Evolutionary conservation across 2,888 invertebrate species (phyloP).

Genomic region (Cryptocheilus praepositus): DNA sequence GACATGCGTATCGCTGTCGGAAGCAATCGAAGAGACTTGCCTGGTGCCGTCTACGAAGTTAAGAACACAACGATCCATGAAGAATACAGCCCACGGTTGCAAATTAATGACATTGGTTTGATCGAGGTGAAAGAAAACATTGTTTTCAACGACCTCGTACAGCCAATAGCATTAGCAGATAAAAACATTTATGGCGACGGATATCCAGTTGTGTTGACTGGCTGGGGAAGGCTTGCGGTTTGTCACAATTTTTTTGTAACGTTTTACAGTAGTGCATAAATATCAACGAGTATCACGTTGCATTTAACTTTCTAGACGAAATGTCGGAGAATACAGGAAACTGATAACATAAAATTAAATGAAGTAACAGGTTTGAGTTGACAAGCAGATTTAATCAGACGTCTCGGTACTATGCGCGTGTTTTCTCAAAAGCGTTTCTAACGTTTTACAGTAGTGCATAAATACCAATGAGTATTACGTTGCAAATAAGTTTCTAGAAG

Average conservation of each 20-base stretch:
- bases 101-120: constrained; percentile 59
- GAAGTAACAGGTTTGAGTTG: no score
- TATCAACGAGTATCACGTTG: no score
- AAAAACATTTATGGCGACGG: constrained; percentile 33
- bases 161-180: constrained; percentile 51
- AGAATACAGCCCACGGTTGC: constrained; percentile 23
- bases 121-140: constrained; percentile 53
- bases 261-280: no score
- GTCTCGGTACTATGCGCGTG: no score
- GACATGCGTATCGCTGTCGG: constrained; percentile 26
- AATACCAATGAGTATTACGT: no score
- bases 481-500: no score
- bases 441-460: no score
- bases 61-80: constrained; percentile 30
- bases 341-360: no score
- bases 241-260: background rate
- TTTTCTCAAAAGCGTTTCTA: no score
- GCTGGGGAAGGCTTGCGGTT: constrained; percentile 59
- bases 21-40: constrained; percentile 11
- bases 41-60: constrained; percentile 8
- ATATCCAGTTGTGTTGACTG: constrained; percentile 48
- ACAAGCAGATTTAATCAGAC: no score
- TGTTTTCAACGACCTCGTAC: constrained; percentile 45
- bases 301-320: no score
- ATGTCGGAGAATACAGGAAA: no score